A percentile compares a stretch with the other conserved stretches of the same genome.
Evolutionary conservation across 1,140 invertebrate species (phyloP).

Genomic region (Drosophila persimilis): DNA sequence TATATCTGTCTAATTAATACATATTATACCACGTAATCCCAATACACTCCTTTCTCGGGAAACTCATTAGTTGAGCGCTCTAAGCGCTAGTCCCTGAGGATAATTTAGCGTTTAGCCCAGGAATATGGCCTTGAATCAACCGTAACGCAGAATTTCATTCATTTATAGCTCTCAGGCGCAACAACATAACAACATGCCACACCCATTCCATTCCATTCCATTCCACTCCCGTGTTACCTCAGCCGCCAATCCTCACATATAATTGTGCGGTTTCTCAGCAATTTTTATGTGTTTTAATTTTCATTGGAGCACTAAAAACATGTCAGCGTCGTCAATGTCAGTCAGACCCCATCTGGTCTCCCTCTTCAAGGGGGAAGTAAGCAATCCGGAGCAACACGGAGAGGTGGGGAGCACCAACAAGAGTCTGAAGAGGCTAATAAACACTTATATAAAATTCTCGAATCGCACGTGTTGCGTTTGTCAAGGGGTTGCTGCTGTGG

Average conservation of each 20-base stretch:
- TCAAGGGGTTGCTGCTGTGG: conserved; percentile 57
- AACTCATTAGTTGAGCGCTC: conserved; percentile 12
- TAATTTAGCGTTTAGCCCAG: conserved; percentile 6
- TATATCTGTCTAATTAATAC: background rate
- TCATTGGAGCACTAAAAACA: conserved; percentile 70
- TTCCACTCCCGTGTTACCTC: background rate
- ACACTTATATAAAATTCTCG: conserved; percentile 78
- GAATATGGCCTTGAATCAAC: conserved; percentile 27
- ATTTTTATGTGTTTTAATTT: conserved; percentile 74
- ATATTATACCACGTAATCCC: background rate
- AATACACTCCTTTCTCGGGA: background rate
- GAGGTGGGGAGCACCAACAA: conserved; percentile 16
- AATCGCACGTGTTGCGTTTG: conserved; percentile 76
- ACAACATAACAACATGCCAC: conserved; percentile 30
- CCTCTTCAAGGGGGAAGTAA: conserved; percentile 22
- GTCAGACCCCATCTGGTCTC: conserved; percentile 6
- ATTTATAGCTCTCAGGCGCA: conserved; percentile 31
- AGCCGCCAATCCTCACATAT: conserved; percentile 47
- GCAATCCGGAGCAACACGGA: conserved; percentile 19
- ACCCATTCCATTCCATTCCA: conserved; percentile 2
- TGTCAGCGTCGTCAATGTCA: conserved; percentile 67
- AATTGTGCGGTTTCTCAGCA: conserved; percentile 69
- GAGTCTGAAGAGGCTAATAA: conserved; percentile 62
- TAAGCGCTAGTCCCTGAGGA: conserved; percentile 21
- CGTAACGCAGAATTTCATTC: conserved; percentile 16